Evolutionary conservation across 1,140 invertebrate species (phyloP).

Genomic region (Globodera rostochiensis): DNA sequence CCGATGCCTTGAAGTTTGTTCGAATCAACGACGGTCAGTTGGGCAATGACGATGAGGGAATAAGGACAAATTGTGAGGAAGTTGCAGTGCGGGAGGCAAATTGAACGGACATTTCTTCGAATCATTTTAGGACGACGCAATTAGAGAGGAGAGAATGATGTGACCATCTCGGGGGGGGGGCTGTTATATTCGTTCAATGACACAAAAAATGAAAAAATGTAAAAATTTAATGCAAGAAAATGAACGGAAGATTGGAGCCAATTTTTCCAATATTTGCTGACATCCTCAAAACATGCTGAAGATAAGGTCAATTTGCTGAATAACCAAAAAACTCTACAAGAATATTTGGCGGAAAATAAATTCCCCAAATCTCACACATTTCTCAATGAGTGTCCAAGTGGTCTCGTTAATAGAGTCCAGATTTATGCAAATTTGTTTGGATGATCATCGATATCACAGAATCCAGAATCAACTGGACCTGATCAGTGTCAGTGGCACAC

Average conservation of each 20-base stretch:
- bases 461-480: constrained; percentile 58
- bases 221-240: not conserved
- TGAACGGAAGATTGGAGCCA: not conserved
- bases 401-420: constrained; percentile 45
- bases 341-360: too few species aligned
- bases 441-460: constrained; percentile 60
- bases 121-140: not conserved
- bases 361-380: too few species aligned
- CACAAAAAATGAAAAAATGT: not conserved
- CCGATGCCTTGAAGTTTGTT: constrained; percentile 42
- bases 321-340: too few species aligned
- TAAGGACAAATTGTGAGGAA: not conserved
- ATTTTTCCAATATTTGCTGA: not conserved
- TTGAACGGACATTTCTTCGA: not conserved
- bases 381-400: too few species aligned
- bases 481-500: constrained; percentile 68
- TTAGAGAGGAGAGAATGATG: too few species aligned
- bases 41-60: not conserved
- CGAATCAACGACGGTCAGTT: not conserved
- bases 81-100: not conserved
- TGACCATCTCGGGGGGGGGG: too few species aligned
- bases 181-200: not conserved
- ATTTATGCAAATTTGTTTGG: constrained; percentile 56
- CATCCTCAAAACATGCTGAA: too few species aligned
- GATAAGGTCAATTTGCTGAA: too few species aligned